Evolutionary conservation across 2,113 vertebrate genomes (phyloP).

Genomic region (Leuciscus idus): DNA sequence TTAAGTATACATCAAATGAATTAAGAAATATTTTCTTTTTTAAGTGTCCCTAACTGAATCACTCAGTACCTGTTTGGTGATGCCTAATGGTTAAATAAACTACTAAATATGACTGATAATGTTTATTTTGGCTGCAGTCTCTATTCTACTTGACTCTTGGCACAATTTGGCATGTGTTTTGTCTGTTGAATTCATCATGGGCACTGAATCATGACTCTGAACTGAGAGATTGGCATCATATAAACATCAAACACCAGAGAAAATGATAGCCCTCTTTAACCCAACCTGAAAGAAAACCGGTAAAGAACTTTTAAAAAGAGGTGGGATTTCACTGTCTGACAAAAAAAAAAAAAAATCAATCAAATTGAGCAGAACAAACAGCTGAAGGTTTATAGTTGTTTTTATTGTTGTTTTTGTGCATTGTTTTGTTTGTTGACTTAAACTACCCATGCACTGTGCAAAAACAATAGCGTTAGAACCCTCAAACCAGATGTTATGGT

Average conservation of each 20-base stretch:
- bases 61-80: not conserved
- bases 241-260: slow-evolving; percentile 7
- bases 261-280: not conserved
- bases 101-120: not conserved
- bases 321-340: not conserved
- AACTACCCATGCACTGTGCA: not conserved
- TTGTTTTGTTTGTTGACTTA: not conserved
- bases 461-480: not conserved
- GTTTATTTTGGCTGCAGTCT: not conserved
- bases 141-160: not conserved
- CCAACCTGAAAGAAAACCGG: not conserved
- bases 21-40: not conserved
- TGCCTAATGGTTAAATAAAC: not conserved
- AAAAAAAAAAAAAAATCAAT: not conserved
- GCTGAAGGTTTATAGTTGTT: not conserved
- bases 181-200: slow-evolving; percentile 26
- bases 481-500: slow-evolving; percentile 19
- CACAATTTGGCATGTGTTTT: slow-evolving; percentile 37
- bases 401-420: not conserved
- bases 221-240: not conserved
- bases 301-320: not conserved
- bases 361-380: not conserved
- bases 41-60: not conserved
- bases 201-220: not conserved
- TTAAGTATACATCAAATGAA: not conserved